Evolutionary conservation across 2,113 vertebrate species (phyloP).

Genomic region (Gobiocypris rarus): DNA sequence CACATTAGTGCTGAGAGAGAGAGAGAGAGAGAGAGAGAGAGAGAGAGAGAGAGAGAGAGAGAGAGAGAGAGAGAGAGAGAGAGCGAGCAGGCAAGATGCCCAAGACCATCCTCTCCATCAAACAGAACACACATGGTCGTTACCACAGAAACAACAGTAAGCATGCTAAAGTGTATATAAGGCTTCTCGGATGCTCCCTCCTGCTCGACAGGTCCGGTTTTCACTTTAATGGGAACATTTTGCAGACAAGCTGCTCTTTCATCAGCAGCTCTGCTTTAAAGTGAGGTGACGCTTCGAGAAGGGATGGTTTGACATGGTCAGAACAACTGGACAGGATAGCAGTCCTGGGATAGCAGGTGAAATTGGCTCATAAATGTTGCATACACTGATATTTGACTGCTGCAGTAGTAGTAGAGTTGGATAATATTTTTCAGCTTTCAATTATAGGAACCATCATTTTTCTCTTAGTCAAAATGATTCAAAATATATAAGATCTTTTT

Average conservation of each 20-base stretch:
- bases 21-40: not conserved
- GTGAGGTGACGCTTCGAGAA: conserved; percentile 4
- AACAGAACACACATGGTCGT: conserved; percentile 55
- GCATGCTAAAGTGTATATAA: conserved; percentile 5
- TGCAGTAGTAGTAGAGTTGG: not conserved
- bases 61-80: no score
- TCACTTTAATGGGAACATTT: conserved; percentile 39
- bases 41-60: no score
- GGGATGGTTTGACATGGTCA: not conserved
- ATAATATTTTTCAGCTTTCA: not conserved
- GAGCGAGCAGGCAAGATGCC: conserved; percentile 40
- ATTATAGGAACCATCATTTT: not conserved
- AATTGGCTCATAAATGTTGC: conserved; percentile 12
- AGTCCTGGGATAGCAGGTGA: not conserved
- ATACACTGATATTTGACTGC: not conserved
- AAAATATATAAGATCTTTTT: not conserved
- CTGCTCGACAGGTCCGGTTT: conserved; percentile 3
- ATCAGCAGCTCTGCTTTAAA: not conserved
- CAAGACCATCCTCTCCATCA: conserved; percentile 65
- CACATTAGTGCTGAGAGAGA: conserved; percentile 68
- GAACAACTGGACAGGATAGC: not conserved
- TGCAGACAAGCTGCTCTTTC: not conserved
- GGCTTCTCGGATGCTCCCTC: conserved; percentile 1
- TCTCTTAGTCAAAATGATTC: not conserved
- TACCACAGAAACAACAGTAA: conserved; percentile 61